Base-by-base conservation (phyloP, 2,797 vertebrate species). In the Anas acuta region DNA sequence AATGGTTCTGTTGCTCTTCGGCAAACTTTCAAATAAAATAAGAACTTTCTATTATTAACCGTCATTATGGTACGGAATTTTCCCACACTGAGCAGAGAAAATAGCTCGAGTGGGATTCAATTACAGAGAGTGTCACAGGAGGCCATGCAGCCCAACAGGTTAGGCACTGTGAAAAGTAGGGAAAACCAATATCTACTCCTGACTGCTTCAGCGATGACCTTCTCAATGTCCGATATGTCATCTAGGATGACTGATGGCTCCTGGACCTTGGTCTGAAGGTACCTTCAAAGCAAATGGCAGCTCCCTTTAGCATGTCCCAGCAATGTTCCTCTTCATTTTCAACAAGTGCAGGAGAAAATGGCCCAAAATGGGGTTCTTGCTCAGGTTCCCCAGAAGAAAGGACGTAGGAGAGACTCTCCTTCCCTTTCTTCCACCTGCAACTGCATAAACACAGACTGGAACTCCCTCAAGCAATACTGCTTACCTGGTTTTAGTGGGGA, bases 1-100 rank as follows among this genome's bases (percentile, higher is more conserved):
- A 86, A 89, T 75, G 69, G 85, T 72, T 76, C 69, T 64, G 43
- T 28, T 71, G 70, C 69, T 86, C 73, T 91, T 92, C 84, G 65
- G 90, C 88, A 91, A 84, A 89, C 43, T 82, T 69, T 95, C 92
- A 91, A 91, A 90, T 92, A 73, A 94, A 92, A 92, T 76, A 89
- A 93, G 87, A 89, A 53, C 60, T 87, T 92, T 75, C 94, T 92
- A 57, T 92, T 94, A 82, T 89, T 89, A 92, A 94, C 88, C 60
- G 35, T 95, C 77, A 47, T 91, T 72, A 35, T 73, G 92, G 77
- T 69, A 53, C 5, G 60, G 92, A 91, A 83, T 92, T 95, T 91
- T 92, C 92, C 90, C 85, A 89, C 92, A 87, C 60, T 84, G 65
- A 95, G 73, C 56, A 84, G n/a, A 69, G 92, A 77, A 91, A 95